These are phyloP conservation scores for Pelecanus crispus DNA, from an alignment of 2,113 vertebrate species.

Conservation along the genomic window DNA sequence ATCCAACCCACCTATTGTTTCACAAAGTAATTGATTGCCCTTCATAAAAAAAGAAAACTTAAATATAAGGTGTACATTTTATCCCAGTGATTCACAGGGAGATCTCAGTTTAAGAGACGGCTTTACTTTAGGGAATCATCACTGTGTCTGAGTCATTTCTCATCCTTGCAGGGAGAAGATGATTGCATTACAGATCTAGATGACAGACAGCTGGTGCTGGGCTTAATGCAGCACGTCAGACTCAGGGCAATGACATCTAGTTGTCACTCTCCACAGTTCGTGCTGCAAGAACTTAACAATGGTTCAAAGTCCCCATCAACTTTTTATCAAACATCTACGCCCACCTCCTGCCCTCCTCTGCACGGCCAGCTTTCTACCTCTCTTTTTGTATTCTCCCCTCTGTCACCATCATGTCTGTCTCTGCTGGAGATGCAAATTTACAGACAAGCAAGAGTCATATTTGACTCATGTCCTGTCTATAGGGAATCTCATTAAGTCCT, in stretches of 20 bases:
- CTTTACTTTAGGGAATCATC: neutral
- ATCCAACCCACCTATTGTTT: neutral
- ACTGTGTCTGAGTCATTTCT: neutral
- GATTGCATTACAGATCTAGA: neutral
- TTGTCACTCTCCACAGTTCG: neutral
- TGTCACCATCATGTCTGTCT: neutral
- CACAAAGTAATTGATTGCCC: neutral
- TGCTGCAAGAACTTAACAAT: neutral
- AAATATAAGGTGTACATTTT: neutral
- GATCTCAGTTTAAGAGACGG: neutral
- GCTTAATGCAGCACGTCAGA: neutral
- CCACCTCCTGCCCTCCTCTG: neutral
- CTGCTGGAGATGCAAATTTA: neutral
- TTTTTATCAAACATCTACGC: neutral
- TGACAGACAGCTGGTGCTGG: neutral
- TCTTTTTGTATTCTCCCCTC: neutral
- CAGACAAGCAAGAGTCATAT: neutral
- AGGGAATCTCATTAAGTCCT: neutral
- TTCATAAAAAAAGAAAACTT: neutral
- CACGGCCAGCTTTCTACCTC: neutral
- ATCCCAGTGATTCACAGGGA: neutral
- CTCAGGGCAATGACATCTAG: neutral
- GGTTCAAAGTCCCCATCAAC: neutral
- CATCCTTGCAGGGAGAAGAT: neutral
- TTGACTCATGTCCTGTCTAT: neutral